Evolutionary conservation across 2,797 vertebrate genomes (phyloP).

Genomic region (Phataginus tetradactyla): DNA sequence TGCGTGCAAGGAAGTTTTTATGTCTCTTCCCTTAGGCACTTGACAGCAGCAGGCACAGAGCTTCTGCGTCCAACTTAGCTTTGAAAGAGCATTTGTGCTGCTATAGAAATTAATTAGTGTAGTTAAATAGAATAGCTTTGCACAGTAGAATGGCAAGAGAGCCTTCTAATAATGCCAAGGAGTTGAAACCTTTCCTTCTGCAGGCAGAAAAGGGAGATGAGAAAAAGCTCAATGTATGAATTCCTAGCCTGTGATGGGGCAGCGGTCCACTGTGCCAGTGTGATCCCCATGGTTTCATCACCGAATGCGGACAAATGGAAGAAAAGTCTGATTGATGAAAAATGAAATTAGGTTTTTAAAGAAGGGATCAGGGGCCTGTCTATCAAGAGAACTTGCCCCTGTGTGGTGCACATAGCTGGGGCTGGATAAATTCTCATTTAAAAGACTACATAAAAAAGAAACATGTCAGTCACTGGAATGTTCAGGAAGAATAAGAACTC

Average conservation of each 20-base stretch:
- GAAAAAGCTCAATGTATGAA: background rate
- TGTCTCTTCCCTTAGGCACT: background rate
- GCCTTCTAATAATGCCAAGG: background rate
- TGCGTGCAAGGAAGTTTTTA: background rate
- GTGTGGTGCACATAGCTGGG: background rate
- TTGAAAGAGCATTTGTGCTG: constrained; percentile 51
- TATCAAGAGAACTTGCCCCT: too few species aligned
- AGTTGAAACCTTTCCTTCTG: background rate
- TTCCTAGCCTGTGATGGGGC: background rate
- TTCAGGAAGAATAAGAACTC: too few species aligned
- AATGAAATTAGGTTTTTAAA: background rate
- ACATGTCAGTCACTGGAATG: fast-evolving
- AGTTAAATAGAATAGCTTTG: constrained; percentile 31
- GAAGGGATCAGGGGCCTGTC: background rate
- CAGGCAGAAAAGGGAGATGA: background rate
- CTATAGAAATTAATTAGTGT: constrained; percentile 42
- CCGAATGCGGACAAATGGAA: background rate
- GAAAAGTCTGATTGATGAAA: background rate
- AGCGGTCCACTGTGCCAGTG: too few species aligned
- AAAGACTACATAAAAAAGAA: background rate
- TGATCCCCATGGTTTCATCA: background rate
- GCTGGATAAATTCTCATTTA: background rate
- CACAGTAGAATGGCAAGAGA: background rate
- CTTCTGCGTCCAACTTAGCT: background rate
- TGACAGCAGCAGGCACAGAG: background rate